Evolutionary conservation across 2,113 vertebrate genomes (phyloP), one percentile per base, ranked within the genome.

Genomic region (Antechinus flavipes): DNA sequence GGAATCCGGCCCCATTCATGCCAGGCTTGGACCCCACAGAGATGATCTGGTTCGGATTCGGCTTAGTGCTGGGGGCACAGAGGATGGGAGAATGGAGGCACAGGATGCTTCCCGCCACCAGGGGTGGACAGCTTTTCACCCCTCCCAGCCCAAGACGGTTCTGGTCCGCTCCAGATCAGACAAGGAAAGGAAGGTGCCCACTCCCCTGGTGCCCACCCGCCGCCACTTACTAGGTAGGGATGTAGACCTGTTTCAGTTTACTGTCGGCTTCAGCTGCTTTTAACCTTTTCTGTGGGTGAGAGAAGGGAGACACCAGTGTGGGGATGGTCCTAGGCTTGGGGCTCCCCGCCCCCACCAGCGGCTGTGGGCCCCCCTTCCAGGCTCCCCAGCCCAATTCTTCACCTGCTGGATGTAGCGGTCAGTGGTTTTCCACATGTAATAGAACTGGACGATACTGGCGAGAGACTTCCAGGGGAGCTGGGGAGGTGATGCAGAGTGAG

Each of bases 361-460:
- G 54, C 10, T n/a, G 49, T 35, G 2, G 14, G 56, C n/a, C 68
- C 58, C 42, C 2, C 42, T 49, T 8, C 14, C 54, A 90, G 50
- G 50, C n/a, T 30, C 89, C 90, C 46, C 4, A 25, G 50, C 90
- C 93, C 35, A 0, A 35, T 10, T 10, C 54, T 84, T 26, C 91
- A 99, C 99, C 99, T 99, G 99, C 93, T 99, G 99, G 97, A 99
- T 99, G 97, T 99, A 99, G 97, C 99, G 99, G 97, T 99, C 99
- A 0, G 99, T 99, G n/a, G 99, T 99, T 97, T 99, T 99, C 99
- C 99, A 99, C 99, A 99, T 99, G 98, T 99, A 99, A 97, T 99
- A 99, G 97, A 99, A 99, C 97, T 99, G 99, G 94, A 99, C 99
- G 90, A 99, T 99, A 91, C 99, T 99, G 96, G 99, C 99, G 49